phyloP scores from a whole-genome alignment of 2,797 vertebrate genomes.

The Cyclura pinguis region DNA sequence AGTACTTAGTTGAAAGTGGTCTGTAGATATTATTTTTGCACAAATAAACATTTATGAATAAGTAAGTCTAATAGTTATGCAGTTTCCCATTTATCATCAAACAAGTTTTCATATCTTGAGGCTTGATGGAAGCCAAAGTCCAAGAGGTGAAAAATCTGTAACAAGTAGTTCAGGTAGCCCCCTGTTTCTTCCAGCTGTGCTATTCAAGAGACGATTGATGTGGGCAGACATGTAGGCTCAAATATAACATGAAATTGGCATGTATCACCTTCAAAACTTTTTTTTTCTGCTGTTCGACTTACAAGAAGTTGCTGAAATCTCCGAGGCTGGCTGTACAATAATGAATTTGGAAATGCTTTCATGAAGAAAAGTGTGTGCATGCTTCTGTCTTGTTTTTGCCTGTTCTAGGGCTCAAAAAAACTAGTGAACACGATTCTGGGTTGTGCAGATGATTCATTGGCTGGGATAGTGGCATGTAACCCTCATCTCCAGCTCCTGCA shows the following conservation, averaged over 20 bases:
- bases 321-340: neutral
- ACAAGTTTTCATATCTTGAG: neutral
- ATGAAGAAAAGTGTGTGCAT: neutral
- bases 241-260: neutral
- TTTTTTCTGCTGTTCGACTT: neutral
- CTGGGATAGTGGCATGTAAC: constrained; percentile 83
- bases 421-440: constrained; percentile 83
- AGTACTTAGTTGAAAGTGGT: neutral
- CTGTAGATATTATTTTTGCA: neutral
- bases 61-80: neutral
- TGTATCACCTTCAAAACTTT: neutral
- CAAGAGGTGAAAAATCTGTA: neutral
- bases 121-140: neutral
- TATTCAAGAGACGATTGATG: neutral
- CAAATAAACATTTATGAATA: neutral
- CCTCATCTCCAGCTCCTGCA: constrained; percentile 81
- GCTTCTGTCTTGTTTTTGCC: rapidly evolving
- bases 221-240: neutral
- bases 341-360: neutral
- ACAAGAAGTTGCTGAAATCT: neutral
- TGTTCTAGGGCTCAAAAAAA: constrained; percentile 83
- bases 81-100: neutral
- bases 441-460: constrained; percentile 90
- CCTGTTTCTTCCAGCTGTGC: neutral
- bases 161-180: neutral